Conservation (phyloP, 2,888 invertebrate genomes). For the Sisyra terminalis region DNA sequence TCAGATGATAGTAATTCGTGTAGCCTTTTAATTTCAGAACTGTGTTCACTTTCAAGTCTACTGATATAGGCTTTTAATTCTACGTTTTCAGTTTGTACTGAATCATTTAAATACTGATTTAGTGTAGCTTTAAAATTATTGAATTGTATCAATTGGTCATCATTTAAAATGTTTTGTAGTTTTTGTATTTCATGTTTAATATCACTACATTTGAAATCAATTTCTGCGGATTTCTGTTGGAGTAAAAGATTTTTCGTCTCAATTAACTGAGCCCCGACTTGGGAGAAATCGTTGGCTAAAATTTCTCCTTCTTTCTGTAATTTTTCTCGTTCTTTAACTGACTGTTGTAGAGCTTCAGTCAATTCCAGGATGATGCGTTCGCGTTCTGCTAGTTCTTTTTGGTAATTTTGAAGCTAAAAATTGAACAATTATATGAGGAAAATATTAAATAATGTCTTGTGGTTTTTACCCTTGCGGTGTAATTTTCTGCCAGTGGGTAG, state of each 20-base stretch:
- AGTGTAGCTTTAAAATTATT: conserved; percentile 28
- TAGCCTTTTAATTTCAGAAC: conserved; percentile 33
- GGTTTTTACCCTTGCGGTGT: conserved; percentile 42
- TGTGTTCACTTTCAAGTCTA: conserved; percentile 19
- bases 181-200: conserved; percentile 13
- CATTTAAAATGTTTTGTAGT: conserved; percentile 15
- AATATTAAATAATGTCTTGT: neutral
- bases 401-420: conserved; percentile 55
- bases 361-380: conserved; percentile 57
- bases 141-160: conserved; percentile 33
- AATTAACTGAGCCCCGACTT: conserved; percentile 29
- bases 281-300: conserved; percentile 39
- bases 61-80: conserved; percentile 10
- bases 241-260: conserved; percentile 21
- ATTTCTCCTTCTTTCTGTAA: conserved; percentile 42
- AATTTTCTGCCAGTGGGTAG: conserved; percentile 53
- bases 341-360: conserved; percentile 50
- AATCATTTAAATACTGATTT: conserved; percentile 27
- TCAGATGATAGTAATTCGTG: conserved; percentile 37
- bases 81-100: conserved; percentile 39
- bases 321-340: conserved; percentile 40
- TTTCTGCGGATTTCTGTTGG: no score
- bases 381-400: conserved; percentile 48
- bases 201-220: no score
- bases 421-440: conserved; percentile 7